These are phyloP conservation scores for Chironomus striatipennis DNA, from an alignment of 1,140 invertebrate genomes.

Conservation along the genomic window DNA sequence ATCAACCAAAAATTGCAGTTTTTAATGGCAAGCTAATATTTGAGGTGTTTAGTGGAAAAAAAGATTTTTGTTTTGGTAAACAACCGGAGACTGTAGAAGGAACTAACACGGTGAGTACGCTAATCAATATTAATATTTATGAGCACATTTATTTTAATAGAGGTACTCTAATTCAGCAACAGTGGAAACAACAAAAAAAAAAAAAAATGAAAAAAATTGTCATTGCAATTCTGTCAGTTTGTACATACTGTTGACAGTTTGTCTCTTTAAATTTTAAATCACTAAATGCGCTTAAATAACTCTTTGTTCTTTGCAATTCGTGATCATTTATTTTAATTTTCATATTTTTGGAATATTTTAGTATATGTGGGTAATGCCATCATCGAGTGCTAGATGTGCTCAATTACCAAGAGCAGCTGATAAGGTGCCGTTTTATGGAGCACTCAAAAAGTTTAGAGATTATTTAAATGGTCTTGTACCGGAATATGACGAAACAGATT, in stretches of 20 bases:
- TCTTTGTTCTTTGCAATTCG: too few species aligned
- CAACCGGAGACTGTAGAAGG: slow-evolving; percentile 88
- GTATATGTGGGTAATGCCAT: slow-evolving; percentile 98
- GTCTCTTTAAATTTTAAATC: too few species aligned
- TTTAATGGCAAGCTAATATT: slow-evolving; percentile 98
- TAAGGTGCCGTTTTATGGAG: slow-evolving; percentile 94
- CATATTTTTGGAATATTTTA: slow-evolving; percentile 38
- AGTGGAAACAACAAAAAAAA: too few species aligned
- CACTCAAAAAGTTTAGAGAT: slow-evolving; percentile 89
- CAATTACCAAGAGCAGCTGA: slow-evolving; percentile 90
- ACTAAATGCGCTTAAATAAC: too few species aligned
- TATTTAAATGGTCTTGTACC: slow-evolving; percentile 85
- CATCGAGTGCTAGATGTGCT: slow-evolving; percentile 90
- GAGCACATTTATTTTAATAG: not conserved
- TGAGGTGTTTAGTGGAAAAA: slow-evolving; percentile 94
- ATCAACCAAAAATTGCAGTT: slow-evolving; percentile 92
- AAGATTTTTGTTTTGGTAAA: slow-evolving; percentile 93
- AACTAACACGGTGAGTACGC: slow-evolving; percentile 77
- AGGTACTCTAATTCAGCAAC: too few species aligned
- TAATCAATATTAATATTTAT: slow-evolving; percentile 27
- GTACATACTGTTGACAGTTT: too few species aligned
- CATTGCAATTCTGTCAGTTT: too few species aligned
- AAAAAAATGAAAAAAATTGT: too few species aligned
- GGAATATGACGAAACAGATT: slow-evolving; percentile 81
- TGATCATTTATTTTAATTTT: too few species aligned